A percentile compares a stretch with the other conserved stretches of the same genome.
phyloP scores from a whole-genome alignment of 1,140 invertebrate species.

The Ditylenchus dipsaci region DNA sequence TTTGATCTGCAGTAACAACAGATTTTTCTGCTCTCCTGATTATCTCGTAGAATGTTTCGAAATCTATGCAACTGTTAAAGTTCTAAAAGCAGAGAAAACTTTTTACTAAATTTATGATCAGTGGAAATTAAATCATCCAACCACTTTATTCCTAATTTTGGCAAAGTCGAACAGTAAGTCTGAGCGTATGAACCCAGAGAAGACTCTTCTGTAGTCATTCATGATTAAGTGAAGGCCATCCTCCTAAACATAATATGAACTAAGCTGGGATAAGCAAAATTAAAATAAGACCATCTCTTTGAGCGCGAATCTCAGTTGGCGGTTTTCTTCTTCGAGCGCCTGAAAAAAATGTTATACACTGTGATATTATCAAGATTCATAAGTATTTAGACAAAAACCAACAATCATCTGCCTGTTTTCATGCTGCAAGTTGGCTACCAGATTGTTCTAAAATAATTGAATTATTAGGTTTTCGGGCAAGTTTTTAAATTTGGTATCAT shows the following conservation, averaged over 20 bases:
- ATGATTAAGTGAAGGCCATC: constrained; percentile 29
- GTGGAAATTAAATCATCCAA: not conserved
- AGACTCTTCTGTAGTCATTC: constrained; percentile 24
- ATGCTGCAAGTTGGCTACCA: constrained; percentile 27
- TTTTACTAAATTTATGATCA: not conserved
- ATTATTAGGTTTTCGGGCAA: too few species aligned
- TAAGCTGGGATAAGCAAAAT: not conserved
- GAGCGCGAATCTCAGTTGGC: constrained; percentile 31
- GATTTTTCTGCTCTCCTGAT: constrained; percentile 4
- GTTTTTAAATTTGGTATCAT: too few species aligned
- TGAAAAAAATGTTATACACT: not conserved
- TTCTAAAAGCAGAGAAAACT: constrained; percentile 12
- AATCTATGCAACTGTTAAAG: constrained; percentile 5
- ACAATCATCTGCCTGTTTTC: constrained; percentile 16
- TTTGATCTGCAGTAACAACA: constrained; percentile 7
- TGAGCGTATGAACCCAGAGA: constrained; percentile 22
- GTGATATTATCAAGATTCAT: not conserved
- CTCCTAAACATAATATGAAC: not conserved
- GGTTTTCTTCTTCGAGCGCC: constrained; percentile 25
- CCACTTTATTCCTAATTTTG: constrained; percentile 5
- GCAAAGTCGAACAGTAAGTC: constrained; percentile 17
- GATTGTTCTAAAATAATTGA: not conserved
- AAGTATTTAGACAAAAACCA: not conserved
- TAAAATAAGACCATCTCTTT: constrained; percentile 19
- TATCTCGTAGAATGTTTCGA: constrained; percentile 9